These are phyloP conservation scores for Aldabrachelys gigantea DNA, from an alignment of 2,113 vertebrate genomes.

Conservation along the genomic window DNA sequence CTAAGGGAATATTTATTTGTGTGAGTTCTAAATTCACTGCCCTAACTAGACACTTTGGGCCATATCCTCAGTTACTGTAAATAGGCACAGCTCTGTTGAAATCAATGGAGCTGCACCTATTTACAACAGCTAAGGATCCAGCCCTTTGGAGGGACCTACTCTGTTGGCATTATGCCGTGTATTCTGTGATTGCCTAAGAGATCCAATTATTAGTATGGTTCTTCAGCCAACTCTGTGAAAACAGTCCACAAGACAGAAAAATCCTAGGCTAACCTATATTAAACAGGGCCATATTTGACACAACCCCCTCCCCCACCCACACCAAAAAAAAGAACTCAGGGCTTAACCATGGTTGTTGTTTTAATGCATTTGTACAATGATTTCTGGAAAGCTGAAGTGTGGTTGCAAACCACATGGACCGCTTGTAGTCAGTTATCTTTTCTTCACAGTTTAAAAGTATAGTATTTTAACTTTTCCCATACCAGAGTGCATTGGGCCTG, in stretches of 20 bases:
- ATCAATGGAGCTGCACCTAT: not conserved
- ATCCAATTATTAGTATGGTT: conserved; percentile 19
- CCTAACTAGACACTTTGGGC: conserved; percentile 51
- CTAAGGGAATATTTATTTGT: conserved; percentile 73
- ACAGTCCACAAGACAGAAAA: not conserved
- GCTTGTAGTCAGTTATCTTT: not conserved
- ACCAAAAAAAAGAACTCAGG: not conserved
- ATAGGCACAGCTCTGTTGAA: conserved; percentile 52
- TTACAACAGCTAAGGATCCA: not conserved
- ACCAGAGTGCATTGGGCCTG: conserved; percentile 1
- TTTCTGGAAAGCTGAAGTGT: not conserved
- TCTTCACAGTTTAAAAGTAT: not conserved
- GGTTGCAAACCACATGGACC: not conserved
- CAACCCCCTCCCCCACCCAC: not conserved
- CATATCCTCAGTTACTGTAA: conserved; percentile 51
- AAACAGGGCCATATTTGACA: not conserved
- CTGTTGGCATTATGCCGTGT: conserved; percentile 8
- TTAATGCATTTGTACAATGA: not conserved
- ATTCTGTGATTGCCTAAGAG: conserved; percentile 23
- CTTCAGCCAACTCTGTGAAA: conserved; percentile 23
- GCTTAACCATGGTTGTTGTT: not conserved
- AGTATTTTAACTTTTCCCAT: conserved; percentile 10
- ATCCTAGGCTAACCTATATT: not conserved
- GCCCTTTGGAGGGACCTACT: not conserved
- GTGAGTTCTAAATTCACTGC: conserved; percentile 52